Evolutionary conservation across 2,888 invertebrate species (phyloP).

Genomic region (Anaspis maculata): DNA sequence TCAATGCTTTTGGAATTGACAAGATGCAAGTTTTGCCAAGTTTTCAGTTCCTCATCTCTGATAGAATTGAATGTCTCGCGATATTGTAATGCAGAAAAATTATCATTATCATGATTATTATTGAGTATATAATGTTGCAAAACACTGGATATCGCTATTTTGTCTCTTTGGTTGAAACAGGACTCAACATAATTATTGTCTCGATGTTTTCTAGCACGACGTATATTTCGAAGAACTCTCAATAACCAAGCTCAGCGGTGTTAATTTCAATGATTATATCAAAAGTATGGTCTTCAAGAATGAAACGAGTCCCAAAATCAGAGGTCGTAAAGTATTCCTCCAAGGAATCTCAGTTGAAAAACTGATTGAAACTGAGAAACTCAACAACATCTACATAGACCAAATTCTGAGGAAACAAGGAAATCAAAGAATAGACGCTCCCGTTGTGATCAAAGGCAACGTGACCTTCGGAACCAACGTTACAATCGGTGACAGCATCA

Average conservation of each 20-base stretch:
- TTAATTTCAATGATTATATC: conserved; percentile 36
- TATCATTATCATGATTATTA: too few species aligned
- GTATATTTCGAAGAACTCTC: conserved; percentile 27
- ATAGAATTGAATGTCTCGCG: conserved; percentile 11
- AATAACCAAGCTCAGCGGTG: conserved; percentile 35
- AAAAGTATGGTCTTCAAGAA: conserved; percentile 40
- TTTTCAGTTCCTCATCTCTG: not conserved
- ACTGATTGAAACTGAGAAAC: conserved; percentile 31
- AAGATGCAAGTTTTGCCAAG: too few species aligned
- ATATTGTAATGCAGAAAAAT: too few species aligned
- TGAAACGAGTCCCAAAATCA: conserved; percentile 29
- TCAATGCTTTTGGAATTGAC: too few species aligned
- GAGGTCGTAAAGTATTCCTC: conserved; percentile 29
- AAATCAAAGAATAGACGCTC: conserved; percentile 31
- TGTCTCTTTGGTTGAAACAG: too few species aligned
- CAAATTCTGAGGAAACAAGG: conserved; percentile 39
- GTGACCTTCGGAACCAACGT: conserved; percentile 33
- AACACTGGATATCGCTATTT: too few species aligned
- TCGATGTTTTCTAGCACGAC: too few species aligned
- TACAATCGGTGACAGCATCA: conserved; percentile 32
- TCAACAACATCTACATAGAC: conserved; percentile 39
- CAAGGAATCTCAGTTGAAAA: conserved; percentile 35
- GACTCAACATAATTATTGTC: too few species aligned
- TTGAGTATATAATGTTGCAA: too few species aligned
- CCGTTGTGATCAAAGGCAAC: conserved; percentile 32